Conservation (phyloP, 2,113 vertebrate species). For the Nematolebias whitei region DNA sequence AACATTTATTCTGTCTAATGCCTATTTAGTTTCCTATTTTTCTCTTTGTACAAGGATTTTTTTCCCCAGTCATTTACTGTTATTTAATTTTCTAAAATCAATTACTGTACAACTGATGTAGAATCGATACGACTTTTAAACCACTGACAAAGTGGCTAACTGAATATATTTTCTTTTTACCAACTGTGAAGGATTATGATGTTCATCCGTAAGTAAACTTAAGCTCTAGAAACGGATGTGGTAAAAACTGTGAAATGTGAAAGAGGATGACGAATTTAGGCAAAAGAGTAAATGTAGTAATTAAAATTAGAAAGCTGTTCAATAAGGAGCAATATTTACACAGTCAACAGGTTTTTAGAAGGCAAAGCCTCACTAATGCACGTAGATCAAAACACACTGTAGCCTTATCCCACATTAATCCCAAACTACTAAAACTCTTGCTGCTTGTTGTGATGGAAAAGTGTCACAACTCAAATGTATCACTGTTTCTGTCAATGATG, state of each 20-base stretch:
- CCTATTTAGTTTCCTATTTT: constrained; percentile 1
- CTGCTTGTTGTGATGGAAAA: background rate
- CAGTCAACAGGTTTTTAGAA: too few relatives aligned
- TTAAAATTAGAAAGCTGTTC: background rate
- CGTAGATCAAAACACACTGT: background rate
- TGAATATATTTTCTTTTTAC: too few relatives aligned
- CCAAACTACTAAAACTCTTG: background rate
- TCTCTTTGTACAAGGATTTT: constrained; percentile 21
- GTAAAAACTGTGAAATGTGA: background rate
- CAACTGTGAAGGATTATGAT: too few relatives aligned
- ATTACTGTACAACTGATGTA: constrained; percentile 1
- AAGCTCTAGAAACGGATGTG: background rate
- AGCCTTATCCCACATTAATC: background rate
- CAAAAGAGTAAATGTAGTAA: background rate
- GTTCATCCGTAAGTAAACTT: background rate
- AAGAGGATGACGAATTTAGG: background rate
- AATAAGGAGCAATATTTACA: background rate
- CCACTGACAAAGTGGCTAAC: too few relatives aligned
- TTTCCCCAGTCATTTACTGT: background rate
- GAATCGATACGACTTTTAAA: background rate
- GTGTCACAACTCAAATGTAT: background rate
- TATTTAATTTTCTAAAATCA: constrained; percentile 9
- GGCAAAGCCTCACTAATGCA: too few relatives aligned
- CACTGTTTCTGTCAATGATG: background rate
- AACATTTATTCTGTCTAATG: constrained; percentile 19